A percentile compares a stretch with the other conserved stretches of the same genome.
phyloP scores from a whole-genome alignment of 2,888 invertebrate genomes.

The Tachina fera region DNA sequence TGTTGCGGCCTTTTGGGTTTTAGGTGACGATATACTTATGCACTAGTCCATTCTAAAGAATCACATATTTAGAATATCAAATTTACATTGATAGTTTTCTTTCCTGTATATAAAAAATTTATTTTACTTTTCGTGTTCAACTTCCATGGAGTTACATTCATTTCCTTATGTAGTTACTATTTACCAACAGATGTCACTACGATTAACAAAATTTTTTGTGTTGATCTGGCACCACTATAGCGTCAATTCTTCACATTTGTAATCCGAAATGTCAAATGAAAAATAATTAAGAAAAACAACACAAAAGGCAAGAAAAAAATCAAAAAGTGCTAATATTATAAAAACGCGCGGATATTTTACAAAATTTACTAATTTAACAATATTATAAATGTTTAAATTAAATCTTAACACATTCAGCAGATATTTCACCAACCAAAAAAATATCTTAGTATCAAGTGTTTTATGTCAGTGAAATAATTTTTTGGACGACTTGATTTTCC shows the following conservation, averaged over 20 bases:
- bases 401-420: not conserved
- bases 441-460: constrained; percentile 7
- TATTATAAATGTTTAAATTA: constrained; percentile 26
- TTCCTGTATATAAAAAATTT: no score
- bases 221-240: constrained; percentile 48
- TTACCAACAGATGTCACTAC: not conserved
- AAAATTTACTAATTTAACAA: constrained; percentile 59
- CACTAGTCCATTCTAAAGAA: no score
- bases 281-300: constrained; percentile 63
- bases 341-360: constrained; percentile 65
- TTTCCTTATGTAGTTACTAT: not conserved
- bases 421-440: constrained; percentile 14
- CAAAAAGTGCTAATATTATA: constrained; percentile 63
- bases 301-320: constrained; percentile 52
- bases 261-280: constrained; percentile 57
- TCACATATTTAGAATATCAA: no score
- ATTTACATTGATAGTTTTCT: no score
- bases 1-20: no score
- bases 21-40: no score
- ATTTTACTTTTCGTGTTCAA: not conserved
- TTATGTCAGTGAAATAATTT: constrained; percentile 30
- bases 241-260: constrained; percentile 55
- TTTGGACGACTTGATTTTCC: constrained; percentile 26
- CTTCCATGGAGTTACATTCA: not conserved
- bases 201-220: not conserved